Base-by-base conservation (phyloP, 2,888 invertebrate genomes). In the Zygogramma bicolorata region DNA sequence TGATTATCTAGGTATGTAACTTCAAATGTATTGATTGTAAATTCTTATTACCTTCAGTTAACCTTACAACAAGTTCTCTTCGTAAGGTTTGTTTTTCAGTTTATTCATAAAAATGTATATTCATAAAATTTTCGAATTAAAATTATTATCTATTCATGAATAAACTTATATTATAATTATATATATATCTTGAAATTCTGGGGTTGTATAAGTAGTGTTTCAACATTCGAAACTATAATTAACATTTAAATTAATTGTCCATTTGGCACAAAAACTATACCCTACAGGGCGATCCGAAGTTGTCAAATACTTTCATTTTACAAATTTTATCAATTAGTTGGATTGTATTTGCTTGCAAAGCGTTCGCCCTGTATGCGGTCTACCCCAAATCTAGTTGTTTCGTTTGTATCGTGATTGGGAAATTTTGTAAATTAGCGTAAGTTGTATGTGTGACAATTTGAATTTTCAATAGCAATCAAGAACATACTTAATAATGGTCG, bases 391-490 rank as follows among this genome's bases (percentile, higher is more conserved):
- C n/a, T n/a, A n/a, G n/a, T n/a, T n/a, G n/a, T n/a, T n/a, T n/a
- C n/a, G n/a, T n/a, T n/a, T n/a, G n/a, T n/a, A n/a, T 15, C 31
- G 27, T 29, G 27, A 59, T 59, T 59, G 61, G 38, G 27, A 27
- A 46, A 18, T 8, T 40, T 62, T 42, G 62, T 46, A 27, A 42
- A 62, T 40, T 63, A 18, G 63, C 15, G 46, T 20, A 46, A 46
- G 20, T 38, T 34, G 61, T 61, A 61, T 61, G 61, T 61, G 63
- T 63, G 27, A 20, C 27, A 29, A 63, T 29, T 29, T 63, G 13
- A 63, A 46, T 27, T 29, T 63, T 46, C 31, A 27, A 46, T 63
- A 63, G 63, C 63, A 63, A 63, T 63, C 63, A 63, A 63, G 63
- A 29, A 63, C 29, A 63, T 63, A 63, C 63, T 63, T 63, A 63